Conservation (phyloP, 2,888 invertebrate species). For the Mythimna lalbum region DNA sequence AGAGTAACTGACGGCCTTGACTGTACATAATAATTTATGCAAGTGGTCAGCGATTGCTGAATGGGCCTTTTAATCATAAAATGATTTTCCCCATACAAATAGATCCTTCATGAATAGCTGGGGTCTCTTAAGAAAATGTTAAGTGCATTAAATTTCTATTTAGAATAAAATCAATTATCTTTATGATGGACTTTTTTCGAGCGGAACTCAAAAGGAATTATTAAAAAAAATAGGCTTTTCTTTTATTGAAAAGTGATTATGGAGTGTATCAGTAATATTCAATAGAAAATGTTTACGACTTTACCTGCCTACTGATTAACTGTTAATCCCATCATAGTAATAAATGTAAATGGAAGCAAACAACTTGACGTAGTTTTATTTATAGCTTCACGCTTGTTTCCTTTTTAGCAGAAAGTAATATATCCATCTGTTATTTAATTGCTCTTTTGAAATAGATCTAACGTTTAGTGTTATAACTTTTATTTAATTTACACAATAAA, state of each 20-base stretch:
- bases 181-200: conserved; percentile 30
- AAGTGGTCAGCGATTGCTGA: conserved; percentile 85
- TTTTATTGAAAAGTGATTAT: conserved; percentile 17
- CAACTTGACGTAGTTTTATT: neutral
- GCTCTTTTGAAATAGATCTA: neutral
- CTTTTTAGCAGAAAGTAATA: neutral
- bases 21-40: conserved; percentile 87
- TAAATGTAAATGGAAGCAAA: conserved; percentile 9
- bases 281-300: neutral
- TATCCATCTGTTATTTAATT: conserved; percentile 2
- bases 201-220: conserved; percentile 34
- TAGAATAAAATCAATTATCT: conserved; percentile 65
- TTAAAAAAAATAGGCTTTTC: conserved; percentile 37
- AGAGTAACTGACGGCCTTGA: conserved; percentile 32
- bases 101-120: conserved; percentile 57
- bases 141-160: conserved; percentile 67
- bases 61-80: conserved; percentile 83
- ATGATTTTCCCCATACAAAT: conserved; percentile 76
- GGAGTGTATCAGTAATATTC: neutral
- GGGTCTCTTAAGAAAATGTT: conserved; percentile 62
- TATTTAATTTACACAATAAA: too few species aligned
- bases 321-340: neutral
- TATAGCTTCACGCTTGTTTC: neutral
- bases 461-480: neutral
- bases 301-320: neutral